Conservation (phyloP, 1,140 invertebrate species). For the Platyscapa corneri region DNA sequence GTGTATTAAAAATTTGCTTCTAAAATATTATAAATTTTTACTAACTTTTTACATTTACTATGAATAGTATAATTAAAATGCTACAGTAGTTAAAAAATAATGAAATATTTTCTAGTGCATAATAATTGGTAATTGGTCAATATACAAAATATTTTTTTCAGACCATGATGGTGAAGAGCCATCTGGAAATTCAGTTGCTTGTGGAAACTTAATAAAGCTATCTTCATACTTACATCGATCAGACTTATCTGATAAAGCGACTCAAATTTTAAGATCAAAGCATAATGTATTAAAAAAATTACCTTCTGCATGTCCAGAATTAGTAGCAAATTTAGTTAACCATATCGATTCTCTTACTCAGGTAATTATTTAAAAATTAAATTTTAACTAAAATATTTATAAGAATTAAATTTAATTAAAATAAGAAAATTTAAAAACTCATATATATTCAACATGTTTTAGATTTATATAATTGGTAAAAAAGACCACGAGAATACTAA, state of each 20-base stretch:
- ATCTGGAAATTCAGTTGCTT: constrained; percentile 91
- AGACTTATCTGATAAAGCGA: constrained; percentile 78
- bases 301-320: constrained; percentile 84
- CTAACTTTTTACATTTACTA: neutral
- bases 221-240: constrained; percentile 79
- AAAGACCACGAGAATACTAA: constrained; percentile 80
- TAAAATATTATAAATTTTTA: neutral
- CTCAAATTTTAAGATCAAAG: constrained; percentile 79
- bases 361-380: constrained; percentile 67
- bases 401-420: neutral
- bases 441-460: constrained; percentile 55
- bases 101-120: neutral
- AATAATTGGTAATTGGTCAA: neutral
- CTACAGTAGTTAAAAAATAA: neutral
- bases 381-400: neutral
- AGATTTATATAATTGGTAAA: constrained; percentile 82
- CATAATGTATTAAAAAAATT: constrained; percentile 76
- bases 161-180: constrained; percentile 96
- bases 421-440: neutral
- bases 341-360: constrained; percentile 80
- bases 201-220: constrained; percentile 86
- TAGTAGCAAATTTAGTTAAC: constrained; percentile 84
- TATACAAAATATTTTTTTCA: constrained; percentile 62
- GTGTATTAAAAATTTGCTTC: neutral
- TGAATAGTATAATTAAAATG: no score